These are phyloP conservation scores for Amazona guildingii DNA, from an alignment of 2,113 vertebrate species.

Conservation along the genomic window DNA sequence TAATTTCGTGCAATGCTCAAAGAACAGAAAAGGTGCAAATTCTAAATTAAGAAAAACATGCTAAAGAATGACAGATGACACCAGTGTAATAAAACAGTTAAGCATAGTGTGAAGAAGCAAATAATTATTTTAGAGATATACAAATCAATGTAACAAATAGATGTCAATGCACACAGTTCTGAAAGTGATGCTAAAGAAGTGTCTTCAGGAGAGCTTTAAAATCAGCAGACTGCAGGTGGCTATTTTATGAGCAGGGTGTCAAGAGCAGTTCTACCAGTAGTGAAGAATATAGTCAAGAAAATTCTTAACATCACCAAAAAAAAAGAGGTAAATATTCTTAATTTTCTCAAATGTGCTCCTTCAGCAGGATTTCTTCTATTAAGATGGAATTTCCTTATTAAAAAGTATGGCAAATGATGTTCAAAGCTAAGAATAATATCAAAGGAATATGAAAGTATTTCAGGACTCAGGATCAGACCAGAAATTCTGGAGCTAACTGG, in stretches of 20 bases:
- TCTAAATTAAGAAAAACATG: neutral
- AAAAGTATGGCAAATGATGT: neutral
- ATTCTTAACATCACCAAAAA: neutral
- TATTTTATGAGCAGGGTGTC: neutral
- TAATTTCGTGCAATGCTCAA: neutral
- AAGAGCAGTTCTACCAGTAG: neutral
- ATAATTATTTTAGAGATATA: neutral
- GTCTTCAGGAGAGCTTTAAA: neutral
- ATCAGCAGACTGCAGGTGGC: neutral
- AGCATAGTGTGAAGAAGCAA: neutral
- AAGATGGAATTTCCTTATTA: neutral
- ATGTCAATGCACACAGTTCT: neutral
- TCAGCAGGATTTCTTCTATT: neutral
- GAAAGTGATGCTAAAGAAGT: neutral
- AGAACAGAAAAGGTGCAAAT: neutral
- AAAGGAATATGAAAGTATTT: neutral
- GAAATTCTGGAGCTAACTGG: slow-evolving; percentile 16
- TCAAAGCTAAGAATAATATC: neutral
- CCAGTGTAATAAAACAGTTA: neutral
- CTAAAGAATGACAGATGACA: neutral
- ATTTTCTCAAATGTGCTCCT: neutral
- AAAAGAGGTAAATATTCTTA: neutral
- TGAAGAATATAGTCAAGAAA: neutral
- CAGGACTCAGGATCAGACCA: neutral
- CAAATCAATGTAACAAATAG: neutral